Evolutionary conservation across 1,140 invertebrate genomes (phyloP).

Genomic region (Mamestra configurata): DNA sequence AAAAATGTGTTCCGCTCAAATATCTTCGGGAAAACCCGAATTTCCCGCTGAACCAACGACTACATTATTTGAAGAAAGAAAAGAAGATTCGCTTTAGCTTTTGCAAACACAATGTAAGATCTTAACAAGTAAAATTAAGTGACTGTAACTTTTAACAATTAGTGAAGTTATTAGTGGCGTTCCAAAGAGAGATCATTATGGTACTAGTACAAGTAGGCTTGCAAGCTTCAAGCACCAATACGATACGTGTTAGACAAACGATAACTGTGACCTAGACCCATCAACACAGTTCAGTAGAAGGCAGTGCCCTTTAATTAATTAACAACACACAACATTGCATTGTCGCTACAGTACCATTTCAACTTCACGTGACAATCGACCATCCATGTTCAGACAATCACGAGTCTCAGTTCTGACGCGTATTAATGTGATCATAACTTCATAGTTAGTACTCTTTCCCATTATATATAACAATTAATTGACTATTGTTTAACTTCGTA

Average conservation of each 20-base stretch:
- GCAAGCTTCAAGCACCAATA: neutral
- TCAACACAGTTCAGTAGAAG: neutral
- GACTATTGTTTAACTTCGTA: conserved; percentile 9
- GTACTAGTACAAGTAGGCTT: too few species aligned
- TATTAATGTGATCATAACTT: conserved; percentile 10
- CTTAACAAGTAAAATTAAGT: too few species aligned
- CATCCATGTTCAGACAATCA: neutral
- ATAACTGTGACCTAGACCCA: neutral
- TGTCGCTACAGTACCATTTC: neutral
- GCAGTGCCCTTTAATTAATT: neutral
- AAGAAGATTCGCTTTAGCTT: too few species aligned
- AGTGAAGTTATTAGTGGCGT: too few species aligned
- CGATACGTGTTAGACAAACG: neutral
- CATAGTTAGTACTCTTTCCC: neutral
- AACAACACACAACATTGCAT: neutral
- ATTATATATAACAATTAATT: conserved; percentile 20
- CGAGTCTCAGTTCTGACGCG: neutral
- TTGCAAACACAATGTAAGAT: too few species aligned
- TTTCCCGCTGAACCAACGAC: too few species aligned
- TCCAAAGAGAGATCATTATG: too few species aligned
- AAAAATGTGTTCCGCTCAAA: too few species aligned
- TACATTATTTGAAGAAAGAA: too few species aligned
- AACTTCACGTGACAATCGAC: neutral
- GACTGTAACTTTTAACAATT: too few species aligned
- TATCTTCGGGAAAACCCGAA: too few species aligned